These are phyloP conservation scores for Drosophila nigritarsus DNA, from an alignment of 2,888 invertebrate genomes.

Conservation along the genomic window DNA sequence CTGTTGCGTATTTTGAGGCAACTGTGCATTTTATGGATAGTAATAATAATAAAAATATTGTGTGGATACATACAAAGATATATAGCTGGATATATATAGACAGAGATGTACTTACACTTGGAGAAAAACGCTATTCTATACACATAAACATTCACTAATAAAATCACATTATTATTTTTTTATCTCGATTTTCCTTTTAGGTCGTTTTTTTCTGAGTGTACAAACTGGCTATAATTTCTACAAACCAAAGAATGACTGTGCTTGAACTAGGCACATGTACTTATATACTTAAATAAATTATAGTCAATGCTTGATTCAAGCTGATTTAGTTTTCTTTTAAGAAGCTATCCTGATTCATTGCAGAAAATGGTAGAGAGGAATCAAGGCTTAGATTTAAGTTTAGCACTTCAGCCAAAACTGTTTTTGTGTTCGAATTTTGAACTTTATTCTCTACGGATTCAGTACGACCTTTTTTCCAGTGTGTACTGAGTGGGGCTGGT, in stretches of 20 bases:
- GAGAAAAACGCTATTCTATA: not conserved
- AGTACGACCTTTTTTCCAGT: not conserved
- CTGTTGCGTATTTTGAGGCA: conserved; percentile 62
- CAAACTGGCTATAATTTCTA: not conserved
- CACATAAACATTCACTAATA: not conserved
- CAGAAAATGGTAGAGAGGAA: not conserved
- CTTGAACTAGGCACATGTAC: not conserved
- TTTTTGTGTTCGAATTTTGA: not conserved
- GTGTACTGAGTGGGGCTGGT: not conserved
- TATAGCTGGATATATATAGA: conserved; percentile 1
- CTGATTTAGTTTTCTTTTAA: not conserved
- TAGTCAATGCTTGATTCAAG: not conserved
- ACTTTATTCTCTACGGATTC: not conserved
- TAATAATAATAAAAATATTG: conserved; percentile 74
- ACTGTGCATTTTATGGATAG: conserved; percentile 62
- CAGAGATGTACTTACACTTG: conserved; percentile 1
- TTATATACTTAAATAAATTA: not conserved
- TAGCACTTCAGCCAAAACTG: not conserved
- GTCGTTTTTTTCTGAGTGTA: not conserved
- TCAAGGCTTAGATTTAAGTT: not conserved
- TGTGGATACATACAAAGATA: conserved; percentile 20
- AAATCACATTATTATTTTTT: not conserved
- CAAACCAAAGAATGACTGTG: not conserved
- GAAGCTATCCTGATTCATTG: not conserved
- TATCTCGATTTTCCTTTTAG: not conserved